Base-by-base conservation (phyloP, 2,797 vertebrate species). In the Novumbra hubbsi region DNA sequence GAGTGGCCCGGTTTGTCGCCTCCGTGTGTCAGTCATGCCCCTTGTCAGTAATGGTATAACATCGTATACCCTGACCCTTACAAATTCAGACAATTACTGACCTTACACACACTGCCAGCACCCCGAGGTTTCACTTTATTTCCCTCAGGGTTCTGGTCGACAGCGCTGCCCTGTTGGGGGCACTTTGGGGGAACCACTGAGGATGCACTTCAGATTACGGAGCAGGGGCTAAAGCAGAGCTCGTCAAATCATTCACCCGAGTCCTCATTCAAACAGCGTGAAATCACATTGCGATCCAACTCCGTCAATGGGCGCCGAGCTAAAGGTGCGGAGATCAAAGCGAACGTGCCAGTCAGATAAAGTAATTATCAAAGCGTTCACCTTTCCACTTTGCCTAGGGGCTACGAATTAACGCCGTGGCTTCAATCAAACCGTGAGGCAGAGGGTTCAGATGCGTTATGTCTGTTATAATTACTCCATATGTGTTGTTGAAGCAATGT, bases 241-340 rank as follows among this genome's bases (percentile, higher is more conserved):
- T 32, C 30, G 38, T 8, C 30, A 16, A 66, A 41, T 9, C 30
- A 34, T 32, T n/a, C 30, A 38, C 8, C 9, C 30, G 41, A n/a
- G 34, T 9, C 64, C 64, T 41, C 2, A 73, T 75, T 72, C 49
- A 75, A 21, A 82, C 70, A 30, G 38, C 76, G 70, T 73, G 73
- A 80, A 83, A 81, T 76, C 38, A 78, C 50, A 78, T 73, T 60
- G 15, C 71, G 60, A 41, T 27, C 45, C 55, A 19, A 24, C 0
- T 41, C 65, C 1, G 48, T 52, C 24, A 41, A 28, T 69, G 70
- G 67, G 76, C 73, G 19, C 45, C 34, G 28, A 16, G 12, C 67
- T 60, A 63, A 12, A 19, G 49, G 60, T 52, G 73, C 62, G 69
- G 45, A 67, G 74, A 72, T 65, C 60, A 72, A 41, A 34, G 12